Percentiles rank a stretch among this genome's conserved stretches.
Evolutionary conservation across 2,888 invertebrate genomes (phyloP).

Genomic region (Limenitis camilla): DNA sequence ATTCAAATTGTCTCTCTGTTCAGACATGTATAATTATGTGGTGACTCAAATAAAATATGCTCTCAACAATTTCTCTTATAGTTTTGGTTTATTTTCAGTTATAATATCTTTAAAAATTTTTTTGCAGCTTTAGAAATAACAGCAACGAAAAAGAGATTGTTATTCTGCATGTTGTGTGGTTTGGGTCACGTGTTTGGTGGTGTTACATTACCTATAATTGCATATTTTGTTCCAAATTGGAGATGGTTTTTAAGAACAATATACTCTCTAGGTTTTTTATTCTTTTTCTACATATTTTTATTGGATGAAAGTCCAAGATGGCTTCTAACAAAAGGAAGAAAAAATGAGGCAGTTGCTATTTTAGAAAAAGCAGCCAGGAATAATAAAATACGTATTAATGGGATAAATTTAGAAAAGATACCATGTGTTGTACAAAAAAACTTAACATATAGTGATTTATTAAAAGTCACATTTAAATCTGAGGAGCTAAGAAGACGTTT

Average conservation of each 20-base stretch:
- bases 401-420: constrained; percentile 38
- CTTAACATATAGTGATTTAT: constrained; percentile 33
- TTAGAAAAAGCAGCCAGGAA: constrained; percentile 75
- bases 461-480: constrained; percentile 51
- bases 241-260: constrained; percentile 77
- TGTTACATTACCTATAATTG: constrained; percentile 35
- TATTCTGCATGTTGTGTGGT: constrained; percentile 39
- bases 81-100: too few relatives aligned
- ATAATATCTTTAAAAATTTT: background rate
- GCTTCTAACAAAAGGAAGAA: constrained; percentile 80
- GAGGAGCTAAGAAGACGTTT: constrained; percentile 45
- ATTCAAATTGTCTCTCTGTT: too few relatives aligned
- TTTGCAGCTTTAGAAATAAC: constrained; percentile 56
- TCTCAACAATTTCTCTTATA: too few relatives aligned
- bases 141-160: constrained; percentile 44
- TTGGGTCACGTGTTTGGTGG: constrained; percentile 45
- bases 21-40: too few relatives aligned
- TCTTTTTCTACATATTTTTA: constrained; percentile 78
- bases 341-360: constrained; percentile 77
- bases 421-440: constrained; percentile 35
- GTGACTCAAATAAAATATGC: too few relatives aligned
- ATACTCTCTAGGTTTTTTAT: constrained; percentile 80
- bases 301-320: constrained; percentile 86
- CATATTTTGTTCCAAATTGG: constrained; percentile 76
- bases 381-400: constrained; percentile 48